Evolutionary conservation across 2,888 invertebrate genomes (phyloP).

Genomic region (Troides aeacus): DNA sequence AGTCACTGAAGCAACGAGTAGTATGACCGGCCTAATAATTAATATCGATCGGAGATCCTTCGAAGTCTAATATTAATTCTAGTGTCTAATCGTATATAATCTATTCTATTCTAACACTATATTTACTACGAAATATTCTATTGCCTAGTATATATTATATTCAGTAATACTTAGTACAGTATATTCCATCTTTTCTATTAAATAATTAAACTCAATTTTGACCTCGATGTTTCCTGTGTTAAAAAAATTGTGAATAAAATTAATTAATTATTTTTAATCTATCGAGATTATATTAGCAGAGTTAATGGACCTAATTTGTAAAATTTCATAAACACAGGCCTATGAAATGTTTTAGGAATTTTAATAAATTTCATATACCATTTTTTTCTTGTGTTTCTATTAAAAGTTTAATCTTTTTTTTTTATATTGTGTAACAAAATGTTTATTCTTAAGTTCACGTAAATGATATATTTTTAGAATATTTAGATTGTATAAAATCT

Average conservation of each 20-base stretch:
- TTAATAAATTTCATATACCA: too few relatives aligned
- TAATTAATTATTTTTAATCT: too few relatives aligned
- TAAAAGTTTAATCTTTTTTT: too few relatives aligned
- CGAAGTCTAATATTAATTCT: slow-evolving; percentile 37
- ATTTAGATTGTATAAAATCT: neutral
- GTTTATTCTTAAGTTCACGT: too few relatives aligned
- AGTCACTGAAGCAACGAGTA: slow-evolving; percentile 69
- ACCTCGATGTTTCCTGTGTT: slow-evolving; percentile 7
- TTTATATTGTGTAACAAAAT: too few relatives aligned
- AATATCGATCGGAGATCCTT: slow-evolving; percentile 48
- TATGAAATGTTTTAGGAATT: too few relatives aligned
- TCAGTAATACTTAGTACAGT: too few relatives aligned
- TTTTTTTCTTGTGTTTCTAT: too few relatives aligned
- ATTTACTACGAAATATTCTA: slow-evolving; percentile 10
- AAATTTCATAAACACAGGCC: too few relatives aligned
- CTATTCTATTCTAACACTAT: slow-evolving; percentile 9
- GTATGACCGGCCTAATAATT: slow-evolving; percentile 77
- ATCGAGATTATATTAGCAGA: too few relatives aligned
- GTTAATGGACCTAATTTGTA: too few relatives aligned
- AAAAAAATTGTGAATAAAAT: slow-evolving; percentile 1
- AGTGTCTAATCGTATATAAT: slow-evolving; percentile 25
- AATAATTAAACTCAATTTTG: neutral
- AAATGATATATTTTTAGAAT: neutral
- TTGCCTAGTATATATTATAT: too few relatives aligned
- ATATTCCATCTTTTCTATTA: neutral